A percentile compares a stretch with the other conserved stretches of the same genome.
These are phyloP conservation scores for Drosophila chauvacae DNA, from an alignment of 1,140 invertebrate genomes.

Conservation along the genomic window DNA sequence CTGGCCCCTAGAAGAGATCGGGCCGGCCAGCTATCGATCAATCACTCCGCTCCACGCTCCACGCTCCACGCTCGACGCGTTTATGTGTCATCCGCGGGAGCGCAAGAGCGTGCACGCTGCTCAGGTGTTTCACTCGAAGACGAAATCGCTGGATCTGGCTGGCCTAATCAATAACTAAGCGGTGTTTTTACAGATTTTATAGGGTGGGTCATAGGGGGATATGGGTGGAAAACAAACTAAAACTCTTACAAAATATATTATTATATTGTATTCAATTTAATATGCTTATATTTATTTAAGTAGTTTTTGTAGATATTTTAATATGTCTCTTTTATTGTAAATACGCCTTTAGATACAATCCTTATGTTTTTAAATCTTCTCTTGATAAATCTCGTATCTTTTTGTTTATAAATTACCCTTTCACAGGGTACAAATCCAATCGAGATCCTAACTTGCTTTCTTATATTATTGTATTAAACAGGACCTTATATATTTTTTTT, in stretches of 20 bases:
- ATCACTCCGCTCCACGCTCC: background rate
- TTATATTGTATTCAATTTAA: background rate
- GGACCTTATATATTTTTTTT: too few species aligned
- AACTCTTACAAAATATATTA: background rate
- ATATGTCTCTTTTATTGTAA: too few species aligned
- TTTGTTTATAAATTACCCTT: background rate
- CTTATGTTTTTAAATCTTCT: background rate
- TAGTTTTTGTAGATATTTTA: background rate
- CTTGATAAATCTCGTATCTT: background rate
- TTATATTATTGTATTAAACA: too few species aligned
- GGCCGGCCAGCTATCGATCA: slow-evolving; percentile 15
- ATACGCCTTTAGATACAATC: background rate
- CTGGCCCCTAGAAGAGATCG: slow-evolving; percentile 18
- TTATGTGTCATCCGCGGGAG: slow-evolving; percentile 26
- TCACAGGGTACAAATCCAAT: background rate
- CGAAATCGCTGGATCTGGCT: slow-evolving; percentile 19
- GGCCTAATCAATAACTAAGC: slow-evolving; percentile 18
- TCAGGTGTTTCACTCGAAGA: slow-evolving; percentile 1
- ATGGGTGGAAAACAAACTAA: background rate
- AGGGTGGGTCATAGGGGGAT: background rate
- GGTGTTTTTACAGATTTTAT: background rate
- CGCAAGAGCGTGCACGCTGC: background rate
- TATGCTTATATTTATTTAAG: background rate
- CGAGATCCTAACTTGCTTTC: too few species aligned
- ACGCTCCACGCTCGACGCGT: background rate